Percentiles rank a stretch among this genome's conserved stretches.
phyloP scores from a whole-genome alignment of 2,797 vertebrate genomes.

The Hemitrygon akajei region DNA sequence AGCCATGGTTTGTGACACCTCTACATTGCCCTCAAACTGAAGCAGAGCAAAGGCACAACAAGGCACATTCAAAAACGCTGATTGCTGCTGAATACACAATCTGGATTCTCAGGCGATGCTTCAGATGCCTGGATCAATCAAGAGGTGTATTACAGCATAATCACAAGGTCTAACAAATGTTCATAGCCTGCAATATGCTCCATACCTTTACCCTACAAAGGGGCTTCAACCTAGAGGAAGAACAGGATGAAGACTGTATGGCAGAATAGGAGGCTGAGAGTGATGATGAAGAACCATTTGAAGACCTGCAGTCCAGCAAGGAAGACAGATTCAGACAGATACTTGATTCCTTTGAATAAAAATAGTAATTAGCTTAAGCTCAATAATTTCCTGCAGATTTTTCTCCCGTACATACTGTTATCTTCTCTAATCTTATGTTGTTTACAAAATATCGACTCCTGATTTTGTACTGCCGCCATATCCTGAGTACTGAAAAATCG shows the following conservation, averaged over 20 bases:
- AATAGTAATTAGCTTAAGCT: background rate
- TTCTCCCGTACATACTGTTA: background rate
- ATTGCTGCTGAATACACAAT: constrained; percentile 9
- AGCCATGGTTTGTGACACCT: background rate
- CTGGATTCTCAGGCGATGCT: background rate
- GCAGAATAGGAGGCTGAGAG: background rate
- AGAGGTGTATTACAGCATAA: background rate
- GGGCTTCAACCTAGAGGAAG: background rate
- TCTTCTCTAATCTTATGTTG: background rate
- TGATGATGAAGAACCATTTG: constrained; percentile 6
- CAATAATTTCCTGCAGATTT: background rate
- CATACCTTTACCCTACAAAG: constrained; percentile 12
- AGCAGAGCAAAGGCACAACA: constrained; percentile 16
- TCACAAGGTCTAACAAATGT: constrained; percentile 23
- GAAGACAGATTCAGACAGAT: background rate
- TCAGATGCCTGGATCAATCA: background rate
- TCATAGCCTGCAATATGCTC: background rate
- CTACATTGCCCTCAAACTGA: background rate
- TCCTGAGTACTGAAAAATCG: background rate
- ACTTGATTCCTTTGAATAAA: constrained; percentile 22
- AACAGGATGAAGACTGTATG: background rate
- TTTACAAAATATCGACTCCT: background rate
- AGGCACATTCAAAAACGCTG: background rate
- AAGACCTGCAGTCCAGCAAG: background rate
- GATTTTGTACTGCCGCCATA: background rate